Base-by-base conservation (phyloP, 2,797 vertebrate species). In the Falco peregrinus region DNA sequence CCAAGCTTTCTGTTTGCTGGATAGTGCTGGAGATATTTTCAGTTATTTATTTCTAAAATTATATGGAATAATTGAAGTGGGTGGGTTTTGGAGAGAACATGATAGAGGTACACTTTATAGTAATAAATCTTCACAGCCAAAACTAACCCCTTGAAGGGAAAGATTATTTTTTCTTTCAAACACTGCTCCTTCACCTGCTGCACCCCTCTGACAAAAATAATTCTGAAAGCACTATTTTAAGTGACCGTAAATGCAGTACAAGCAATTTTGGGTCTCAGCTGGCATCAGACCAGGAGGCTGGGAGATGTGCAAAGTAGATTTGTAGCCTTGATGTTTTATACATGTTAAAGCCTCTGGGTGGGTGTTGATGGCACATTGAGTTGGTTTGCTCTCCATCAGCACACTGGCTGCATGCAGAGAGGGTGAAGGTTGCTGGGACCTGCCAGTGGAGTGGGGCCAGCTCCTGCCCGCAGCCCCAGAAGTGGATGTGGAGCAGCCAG, bases 121-220 rank as follows among this genome's bases (percentile, higher is more conserved):
- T 43, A 82, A 79, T 65, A 88, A 93, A 73, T 53, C 53, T 33
- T 86, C 31, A 5, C n/a, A 50, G 88, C 84, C 86, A 90, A 94
- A 95, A 88, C 54, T 37, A 92, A 84, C 17, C 2, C 57, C 54
- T 92, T 90, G 33, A 86, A 84, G 50, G 73, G 51, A 90, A 84
- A 59, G 61, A 71, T 83, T 91, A 70, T 74, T 95, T 91, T 43
- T 86, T 77, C 64, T 88, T 95, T 95, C 68, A 92, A 89, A 45
- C 2, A 16, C 29, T 73, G 47, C 12, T 91, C 5, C 73, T 88
- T 78, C 73, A 57, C 69, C 85, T 84, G 84, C 65, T 0, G 1
- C 12, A 6, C 3, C 4, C 7, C 20, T 83, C 57, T 86, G 95
- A 37, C 90, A 92, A 87, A 79, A 87, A 69, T 17, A 84, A 63